Evolutionary conservation across 2,888 invertebrate species (phyloP), one percentile per base, ranked within the genome.

Genomic region (Tribolium freemani): DNA sequence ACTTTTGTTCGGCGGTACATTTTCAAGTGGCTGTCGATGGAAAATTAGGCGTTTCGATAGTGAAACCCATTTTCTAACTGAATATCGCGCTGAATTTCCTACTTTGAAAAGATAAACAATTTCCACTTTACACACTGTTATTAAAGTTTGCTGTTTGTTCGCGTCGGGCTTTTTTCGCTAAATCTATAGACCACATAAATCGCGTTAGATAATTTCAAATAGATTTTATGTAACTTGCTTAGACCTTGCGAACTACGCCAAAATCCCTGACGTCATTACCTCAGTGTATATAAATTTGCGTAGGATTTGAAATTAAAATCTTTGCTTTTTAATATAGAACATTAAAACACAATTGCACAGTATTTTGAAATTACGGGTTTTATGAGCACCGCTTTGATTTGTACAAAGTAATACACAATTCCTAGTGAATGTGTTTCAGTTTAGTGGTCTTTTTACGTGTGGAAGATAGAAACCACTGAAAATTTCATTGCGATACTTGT

Each of bases 1-100:
- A 63, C 66, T 66, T 66, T 67, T 56, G 56, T 57, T 67, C 26
- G 48, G 46, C 48, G 20, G 21, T 38, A 44, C 63, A 50, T 48
- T 63, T 63, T 50, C 10, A 31, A 63, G 63, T 51, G 63, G 30
- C 13, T 50, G 63, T 16, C 16, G 16, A 16, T 16, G 48, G 63
- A 63, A 51, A 45, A 16, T 16, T 16, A 16, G 16, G 16, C 16
- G 16, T 16, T 16, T 16, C 16, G 16, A 16, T 16, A 16, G 16
- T 16, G 26, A 26, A 26, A 26, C 26, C 26, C 26, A 26, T 16
- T 16, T 16, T 16, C 16, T 1, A 16, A 2, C 16, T 16, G 16
- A 16, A 16, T 16, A 16, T 16, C 16, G 16, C 16, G 16, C 16
- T 16, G 16, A 16, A 26, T 26, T 26, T 26, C 26, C 26, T 26